Conservation (phyloP, 1,140 invertebrate species). For the Drosophila neocordata region DNA sequence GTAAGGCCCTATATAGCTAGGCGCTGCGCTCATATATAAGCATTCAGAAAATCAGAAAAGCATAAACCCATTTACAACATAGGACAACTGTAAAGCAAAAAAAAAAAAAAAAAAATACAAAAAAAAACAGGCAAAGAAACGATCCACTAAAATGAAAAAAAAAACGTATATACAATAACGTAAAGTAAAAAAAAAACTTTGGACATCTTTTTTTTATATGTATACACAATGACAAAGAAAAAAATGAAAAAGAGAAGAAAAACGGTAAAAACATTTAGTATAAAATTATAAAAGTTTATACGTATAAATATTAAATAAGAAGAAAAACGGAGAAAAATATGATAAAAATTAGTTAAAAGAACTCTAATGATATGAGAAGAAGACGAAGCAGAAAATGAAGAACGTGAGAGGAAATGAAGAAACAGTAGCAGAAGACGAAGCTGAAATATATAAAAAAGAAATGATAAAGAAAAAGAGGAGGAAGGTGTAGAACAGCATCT, state of each 20-base stretch:
- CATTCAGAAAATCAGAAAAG: conserved; percentile 58
- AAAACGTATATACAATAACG: conserved; percentile 76
- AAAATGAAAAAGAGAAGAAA: conserved; percentile 53
- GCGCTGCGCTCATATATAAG: conserved; percentile 76
- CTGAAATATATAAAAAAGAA: conserved; percentile 17
- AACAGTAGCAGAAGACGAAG: conserved; percentile 18
- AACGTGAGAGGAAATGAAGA: conserved; percentile 26
- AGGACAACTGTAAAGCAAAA: conserved; percentile 72
- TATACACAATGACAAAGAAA: conserved; percentile 68
- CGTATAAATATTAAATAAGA: conserved; percentile 69
- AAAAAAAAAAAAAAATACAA: conserved; percentile 44
- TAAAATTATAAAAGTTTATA: conserved; percentile 82
- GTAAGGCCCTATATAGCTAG: conserved; percentile 72
- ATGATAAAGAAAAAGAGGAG: conserved; percentile 35
- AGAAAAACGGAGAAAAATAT: conserved; percentile 43
- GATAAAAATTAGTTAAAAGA: conserved; percentile 79
- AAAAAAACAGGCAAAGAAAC: conserved; percentile 56
- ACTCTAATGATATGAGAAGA: conserved; percentile 72
- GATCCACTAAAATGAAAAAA: conserved; percentile 65
- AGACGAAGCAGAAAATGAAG: conserved; percentile 32
- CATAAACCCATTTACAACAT: conserved; percentile 65
- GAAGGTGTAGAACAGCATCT: conserved; percentile 68
- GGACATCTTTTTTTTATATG: conserved; percentile 81
- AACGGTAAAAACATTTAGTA: conserved; percentile 79
- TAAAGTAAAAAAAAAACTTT: conserved; percentile 78